Evolutionary conservation across 2,113 vertebrate species (phyloP).

Genomic region (Psilopsiagon aurifrons): DNA sequence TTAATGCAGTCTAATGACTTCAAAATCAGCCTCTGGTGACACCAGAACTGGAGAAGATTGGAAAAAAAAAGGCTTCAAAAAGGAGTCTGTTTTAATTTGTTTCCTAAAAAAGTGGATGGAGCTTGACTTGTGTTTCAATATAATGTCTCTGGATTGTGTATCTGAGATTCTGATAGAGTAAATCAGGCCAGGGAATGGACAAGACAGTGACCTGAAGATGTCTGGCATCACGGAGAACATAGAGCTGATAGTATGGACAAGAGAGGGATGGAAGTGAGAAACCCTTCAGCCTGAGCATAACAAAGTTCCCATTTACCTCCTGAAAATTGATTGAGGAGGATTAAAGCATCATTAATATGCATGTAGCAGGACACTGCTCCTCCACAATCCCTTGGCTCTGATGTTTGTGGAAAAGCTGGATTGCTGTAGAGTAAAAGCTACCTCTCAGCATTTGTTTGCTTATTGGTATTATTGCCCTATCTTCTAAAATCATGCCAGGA

Average conservation of each 20-base stretch:
- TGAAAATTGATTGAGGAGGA: not conserved
- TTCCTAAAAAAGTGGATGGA: rapidly evolving
- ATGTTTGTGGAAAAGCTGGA: not conserved
- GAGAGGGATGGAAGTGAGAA: not conserved
- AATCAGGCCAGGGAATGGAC: not conserved
- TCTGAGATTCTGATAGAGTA: not conserved
- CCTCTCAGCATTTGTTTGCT: not conserved
- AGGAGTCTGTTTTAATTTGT: rapidly evolving
- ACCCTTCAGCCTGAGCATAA: not conserved
- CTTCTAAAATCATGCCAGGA: not conserved
- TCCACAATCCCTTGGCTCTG: not conserved
- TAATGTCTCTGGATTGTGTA: not conserved
- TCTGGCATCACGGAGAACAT: not conserved
- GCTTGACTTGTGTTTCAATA: not conserved
- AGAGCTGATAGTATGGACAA: not conserved
- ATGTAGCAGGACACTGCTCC: not conserved
- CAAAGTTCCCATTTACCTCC: not conserved
- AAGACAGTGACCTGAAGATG: not conserved
- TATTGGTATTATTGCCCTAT: rapidly evolving
- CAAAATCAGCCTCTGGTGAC: not conserved
- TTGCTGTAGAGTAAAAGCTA: not conserved
- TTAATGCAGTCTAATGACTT: not conserved
- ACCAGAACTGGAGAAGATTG: not conserved
- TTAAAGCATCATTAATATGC: conserved; percentile 1
- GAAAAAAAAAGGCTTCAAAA: not conserved